Evolutionary conservation across 2,113 vertebrate genomes (phyloP).

Genomic region (Cebidichthys violaceus): DNA sequence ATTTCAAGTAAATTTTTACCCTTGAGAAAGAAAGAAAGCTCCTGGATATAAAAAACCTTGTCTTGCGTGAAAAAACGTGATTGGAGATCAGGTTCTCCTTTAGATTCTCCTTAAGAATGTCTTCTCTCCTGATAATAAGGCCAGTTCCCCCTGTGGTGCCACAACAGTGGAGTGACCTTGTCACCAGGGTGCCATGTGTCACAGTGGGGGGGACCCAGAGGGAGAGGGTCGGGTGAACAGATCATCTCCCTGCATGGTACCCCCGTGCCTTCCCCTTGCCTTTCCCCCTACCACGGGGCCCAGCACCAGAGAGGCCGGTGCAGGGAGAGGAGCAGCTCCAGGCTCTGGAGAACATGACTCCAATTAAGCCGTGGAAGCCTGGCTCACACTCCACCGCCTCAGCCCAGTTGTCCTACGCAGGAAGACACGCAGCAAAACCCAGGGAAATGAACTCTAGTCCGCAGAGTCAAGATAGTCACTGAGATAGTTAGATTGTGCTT

Average conservation of each 20-base stretch:
- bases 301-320: slow-evolving; percentile 51
- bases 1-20: slow-evolving; percentile 43
- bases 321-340: slow-evolving; percentile 64
- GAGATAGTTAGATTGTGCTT: slow-evolving; percentile 42
- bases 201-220: slow-evolving; percentile 65
- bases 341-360: slow-evolving; percentile 79
- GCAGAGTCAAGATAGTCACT: slow-evolving; percentile 37
- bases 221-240: slow-evolving; percentile 68
- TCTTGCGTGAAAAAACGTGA: slow-evolving; percentile 63
- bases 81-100: slow-evolving; percentile 68
- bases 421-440: slow-evolving; percentile 55
- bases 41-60: slow-evolving; percentile 69
- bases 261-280: slow-evolving; percentile 49
- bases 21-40: slow-evolving; percentile 69
- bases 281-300: slow-evolving; percentile 67
- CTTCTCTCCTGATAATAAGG: slow-evolving; percentile 74
- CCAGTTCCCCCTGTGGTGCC: slow-evolving; percentile 73
- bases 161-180: slow-evolving; percentile 72
- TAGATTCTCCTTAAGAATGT: slow-evolving; percentile 67
- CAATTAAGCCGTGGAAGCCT: slow-evolving; percentile 77
- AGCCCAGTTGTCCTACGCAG: slow-evolving; percentile 58
- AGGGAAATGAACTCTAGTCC: slow-evolving; percentile 62
- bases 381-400: slow-evolving; percentile 64
- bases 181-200: slow-evolving; percentile 76
- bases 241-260: slow-evolving; percentile 72